A percentile compares a stretch with the other conserved stretches of the same genome.
Evolutionary conservation across 2,113 vertebrate genomes (phyloP).

Genomic region (Pipa parva): DNA sequence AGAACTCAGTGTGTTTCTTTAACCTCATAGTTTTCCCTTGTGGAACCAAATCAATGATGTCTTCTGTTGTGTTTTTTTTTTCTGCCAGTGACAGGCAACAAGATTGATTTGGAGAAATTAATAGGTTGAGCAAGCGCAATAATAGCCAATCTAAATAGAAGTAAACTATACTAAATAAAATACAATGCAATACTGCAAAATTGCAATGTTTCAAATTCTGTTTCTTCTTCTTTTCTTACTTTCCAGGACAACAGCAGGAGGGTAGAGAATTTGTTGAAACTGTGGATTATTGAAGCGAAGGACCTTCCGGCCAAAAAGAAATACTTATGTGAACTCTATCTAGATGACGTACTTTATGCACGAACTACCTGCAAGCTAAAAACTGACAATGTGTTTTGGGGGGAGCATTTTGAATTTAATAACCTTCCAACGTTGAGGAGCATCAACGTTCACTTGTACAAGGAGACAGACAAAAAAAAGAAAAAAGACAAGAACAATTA

Average conservation of each 20-base stretch:
- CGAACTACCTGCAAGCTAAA: constrained; percentile 98
- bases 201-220: background rate
- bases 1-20: too few relatives aligned
- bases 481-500: constrained; percentile 98
- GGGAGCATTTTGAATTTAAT: constrained; percentile 97
- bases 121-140: too few relatives aligned
- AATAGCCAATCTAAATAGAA: too few relatives aligned
- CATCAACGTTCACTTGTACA: constrained; percentile 90
- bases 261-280: constrained; percentile 87
- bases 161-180: background rate
- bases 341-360: constrained; percentile 93
- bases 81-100: too few relatives aligned
- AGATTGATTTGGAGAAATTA: too few relatives aligned
- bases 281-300: constrained; percentile 98
- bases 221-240: constrained; percentile 22
- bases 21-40: too few relatives aligned
- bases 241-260: constrained; percentile 92
- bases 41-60: too few relatives aligned
- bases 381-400: constrained; percentile 97
- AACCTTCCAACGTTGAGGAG: constrained; percentile 86
- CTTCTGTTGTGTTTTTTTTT: too few relatives aligned
- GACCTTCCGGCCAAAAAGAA: constrained; percentile 96
- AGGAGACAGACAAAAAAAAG: constrained; percentile 97
- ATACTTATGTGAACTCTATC: constrained; percentile 92
- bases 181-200: background rate